phyloP scores from a whole-genome alignment of 2,113 vertebrate genomes.

The Cheirogaleus medius region DNA sequence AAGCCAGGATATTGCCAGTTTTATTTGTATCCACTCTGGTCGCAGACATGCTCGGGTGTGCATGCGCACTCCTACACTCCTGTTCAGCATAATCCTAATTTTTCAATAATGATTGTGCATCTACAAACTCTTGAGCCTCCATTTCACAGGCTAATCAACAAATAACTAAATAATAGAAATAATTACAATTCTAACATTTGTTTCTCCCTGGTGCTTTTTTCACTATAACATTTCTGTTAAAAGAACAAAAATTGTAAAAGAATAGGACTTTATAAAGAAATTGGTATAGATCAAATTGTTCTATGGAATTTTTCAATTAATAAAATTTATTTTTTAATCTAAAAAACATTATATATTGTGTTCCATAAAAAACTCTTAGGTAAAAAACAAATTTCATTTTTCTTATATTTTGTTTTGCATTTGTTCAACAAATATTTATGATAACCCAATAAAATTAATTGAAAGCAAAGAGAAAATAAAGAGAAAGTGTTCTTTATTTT shows the following conservation, averaged over 20 bases:
- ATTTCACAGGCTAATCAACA: not conserved
- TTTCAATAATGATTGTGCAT: not conserved
- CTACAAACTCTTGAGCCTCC: not conserved
- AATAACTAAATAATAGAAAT: not conserved
- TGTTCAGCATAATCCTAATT: not conserved
- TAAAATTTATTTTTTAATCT: not conserved
- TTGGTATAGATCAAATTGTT: not conserved
- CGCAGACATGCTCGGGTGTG: not conserved
- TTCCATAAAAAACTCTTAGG: not conserved
- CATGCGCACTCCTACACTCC: not conserved
- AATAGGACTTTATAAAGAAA: not conserved
- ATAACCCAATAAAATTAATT: not conserved
- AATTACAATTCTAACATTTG: not conserved
- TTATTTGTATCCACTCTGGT: not conserved
- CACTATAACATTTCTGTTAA: not conserved
- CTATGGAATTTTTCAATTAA: not conserved
- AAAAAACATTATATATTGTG: not conserved
- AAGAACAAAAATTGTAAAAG: not conserved
- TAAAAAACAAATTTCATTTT: not conserved
- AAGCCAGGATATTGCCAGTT: not conserved
- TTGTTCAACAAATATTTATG: not conserved
- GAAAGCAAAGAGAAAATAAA: not conserved
- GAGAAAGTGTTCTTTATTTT: not conserved
- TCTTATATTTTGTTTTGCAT: not conserved
- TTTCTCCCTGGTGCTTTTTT: not conserved